Evolutionary conservation across 2,888 invertebrate genomes (phyloP), one percentile per base, ranked within the genome.

Genomic region (Meganola albula): DNA sequence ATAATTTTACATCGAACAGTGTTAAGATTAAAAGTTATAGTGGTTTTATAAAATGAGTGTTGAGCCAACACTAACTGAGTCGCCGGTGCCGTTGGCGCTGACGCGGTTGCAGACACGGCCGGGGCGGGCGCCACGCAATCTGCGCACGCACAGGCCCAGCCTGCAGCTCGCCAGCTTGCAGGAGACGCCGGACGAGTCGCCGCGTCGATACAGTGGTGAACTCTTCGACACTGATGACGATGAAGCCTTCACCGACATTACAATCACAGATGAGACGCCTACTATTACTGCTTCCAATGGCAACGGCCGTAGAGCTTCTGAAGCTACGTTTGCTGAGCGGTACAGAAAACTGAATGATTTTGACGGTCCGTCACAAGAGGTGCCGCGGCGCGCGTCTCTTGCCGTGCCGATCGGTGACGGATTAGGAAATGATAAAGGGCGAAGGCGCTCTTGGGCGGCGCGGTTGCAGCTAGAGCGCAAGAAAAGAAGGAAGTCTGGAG

Each of bases 391-490:
- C 24, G 83, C 84, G 27, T 84, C 84, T 29, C 59, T 86, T 41
- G 83, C 85, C 35, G 78, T 82, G 30, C 73, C 80, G 38, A 63
- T 70, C 27, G 70, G 60, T 16, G 85, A 75, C 38, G 73, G 65
- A 14, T 74, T 64, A 49, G 71, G 71, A 26, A 65, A 62, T 44
- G 87, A 86, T 53, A 88, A 89, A 54, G 88, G 88, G 8, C 83
- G 90, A n/a, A 68, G 90, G 41, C 90, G 89, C 51, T 90, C 90
- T 3, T 90, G 90, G 90, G 90, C 85, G 29, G 85, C 78, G 12
- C 74, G 79, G 33, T 70, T 87, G 48, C 87, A 84, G 63, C 74
- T 85, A 49, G 87, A 88, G 55, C 82, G 87, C 42, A 83, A 84
- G 54, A 84, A 87, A 59, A 68, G 90, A 35, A 78, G 89, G 50